Percentiles rank a stretch among this genome's conserved stretches.
phyloP scores from a whole-genome alignment of 35 echinoderm and acorn worm genomes.

The Amphiura filiformis region DNA sequence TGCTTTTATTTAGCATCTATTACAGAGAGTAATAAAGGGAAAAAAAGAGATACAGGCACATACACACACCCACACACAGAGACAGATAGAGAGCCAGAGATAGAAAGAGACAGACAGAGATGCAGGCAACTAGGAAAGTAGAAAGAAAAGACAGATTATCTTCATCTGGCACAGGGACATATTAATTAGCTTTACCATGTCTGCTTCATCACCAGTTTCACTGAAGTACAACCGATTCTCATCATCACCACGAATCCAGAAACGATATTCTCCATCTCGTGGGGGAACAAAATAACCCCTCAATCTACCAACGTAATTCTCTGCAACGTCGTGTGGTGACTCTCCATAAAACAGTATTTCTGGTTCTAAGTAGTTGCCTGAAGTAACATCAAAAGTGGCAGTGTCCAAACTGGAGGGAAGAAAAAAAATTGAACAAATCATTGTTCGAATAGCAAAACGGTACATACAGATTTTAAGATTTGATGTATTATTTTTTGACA shows the following conservation, averaged over 20 bases:
- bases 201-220: slow-evolving; percentile 1
- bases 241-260: slow-evolving; percentile 35
- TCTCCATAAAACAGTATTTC: not conserved
- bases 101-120: too few relatives aligned
- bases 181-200: slow-evolving; percentile 45
- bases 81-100: too few relatives aligned
- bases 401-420: not conserved
- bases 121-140: too few relatives aligned
- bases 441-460: not conserved
- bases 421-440: too few relatives aligned
- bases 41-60: too few relatives aligned
- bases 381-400: slow-evolving; percentile 18
- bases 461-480: too few relatives aligned
- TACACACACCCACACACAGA: too few relatives aligned
- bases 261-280: slow-evolving; percentile 26
- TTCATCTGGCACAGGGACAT: too few relatives aligned
- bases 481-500: too few relatives aligned
- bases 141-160: too few relatives aligned
- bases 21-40: too few relatives aligned
- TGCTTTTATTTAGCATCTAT: too few relatives aligned
- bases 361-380: not conserved
- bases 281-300: slow-evolving; percentile 49
- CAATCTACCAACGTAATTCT: slow-evolving; percentile 28
- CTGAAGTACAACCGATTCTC: slow-evolving; percentile 32
- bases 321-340: not conserved